These are phyloP conservation scores for Conus ventricosus DNA, from an alignment of 1,140 invertebrate species.

Conservation along the genomic window DNA sequence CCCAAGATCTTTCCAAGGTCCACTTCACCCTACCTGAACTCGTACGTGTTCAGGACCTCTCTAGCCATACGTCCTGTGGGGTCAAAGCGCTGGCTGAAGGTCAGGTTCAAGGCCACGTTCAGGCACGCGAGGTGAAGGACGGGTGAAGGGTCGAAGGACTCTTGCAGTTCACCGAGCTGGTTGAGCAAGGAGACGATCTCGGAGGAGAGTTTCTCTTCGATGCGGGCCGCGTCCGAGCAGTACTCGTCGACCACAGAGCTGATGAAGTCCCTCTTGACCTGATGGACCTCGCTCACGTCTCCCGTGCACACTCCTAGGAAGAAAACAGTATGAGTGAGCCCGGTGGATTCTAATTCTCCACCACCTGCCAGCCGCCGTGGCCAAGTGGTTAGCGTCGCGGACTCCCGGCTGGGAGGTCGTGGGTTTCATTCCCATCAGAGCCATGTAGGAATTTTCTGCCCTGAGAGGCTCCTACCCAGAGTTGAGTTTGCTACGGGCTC, in stretches of 20 bases:
- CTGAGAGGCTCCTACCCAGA: too few relatives aligned
- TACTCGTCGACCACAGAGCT: slow-evolving; percentile 52
- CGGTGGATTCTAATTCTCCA: not conserved
- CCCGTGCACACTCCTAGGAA: slow-evolving; percentile 56
- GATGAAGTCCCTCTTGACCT: slow-evolving; percentile 58
- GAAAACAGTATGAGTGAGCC: not conserved
- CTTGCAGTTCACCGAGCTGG: slow-evolving; percentile 46
- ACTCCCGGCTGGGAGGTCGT: too few relatives aligned
- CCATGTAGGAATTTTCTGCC: too few relatives aligned
- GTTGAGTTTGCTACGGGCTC: too few relatives aligned
- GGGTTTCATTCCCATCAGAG: too few relatives aligned
- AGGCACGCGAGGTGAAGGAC: slow-evolving; percentile 57
- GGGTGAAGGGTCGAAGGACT: slow-evolving; percentile 53
- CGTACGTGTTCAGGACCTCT: slow-evolving; percentile 57
- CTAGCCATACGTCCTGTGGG: slow-evolving; percentile 53
- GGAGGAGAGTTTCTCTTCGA: slow-evolving; percentile 53
- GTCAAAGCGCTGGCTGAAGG: slow-evolving; percentile 60
- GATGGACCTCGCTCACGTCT: slow-evolving; percentile 52
- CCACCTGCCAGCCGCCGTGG: not conserved
- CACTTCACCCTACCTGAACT: slow-evolving; percentile 30
- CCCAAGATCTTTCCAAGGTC: too few relatives aligned
- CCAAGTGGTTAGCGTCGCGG: not conserved
- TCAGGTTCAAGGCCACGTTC: slow-evolving; percentile 58
- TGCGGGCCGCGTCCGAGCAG: slow-evolving; percentile 42
- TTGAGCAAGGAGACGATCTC: slow-evolving; percentile 54